Evolutionary conservation across 2,888 invertebrate genomes (phyloP).

Genomic region (Aporophyla lueneburgensis): DNA sequence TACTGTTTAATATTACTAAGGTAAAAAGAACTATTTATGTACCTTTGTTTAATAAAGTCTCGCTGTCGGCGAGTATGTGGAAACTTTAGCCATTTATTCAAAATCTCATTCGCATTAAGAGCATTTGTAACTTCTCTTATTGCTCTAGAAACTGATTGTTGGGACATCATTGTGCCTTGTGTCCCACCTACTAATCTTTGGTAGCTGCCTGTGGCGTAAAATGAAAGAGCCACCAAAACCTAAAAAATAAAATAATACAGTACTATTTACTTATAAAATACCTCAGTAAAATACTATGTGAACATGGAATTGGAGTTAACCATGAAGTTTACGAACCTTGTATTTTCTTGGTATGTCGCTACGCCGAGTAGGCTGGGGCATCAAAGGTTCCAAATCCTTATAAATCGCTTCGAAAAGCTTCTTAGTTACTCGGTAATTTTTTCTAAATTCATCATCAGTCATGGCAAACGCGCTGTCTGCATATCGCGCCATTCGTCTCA

Average conservation of each 20-base stretch:
- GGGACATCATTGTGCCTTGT: conserved; percentile 31
- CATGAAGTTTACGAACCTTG: too few relatives aligned
- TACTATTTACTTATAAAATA: neutral
- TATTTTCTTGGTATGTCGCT: neutral
- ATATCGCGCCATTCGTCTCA: neutral
- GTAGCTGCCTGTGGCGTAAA: conserved; percentile 18
- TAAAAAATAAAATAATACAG: neutral
- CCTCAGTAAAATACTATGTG: neutral
- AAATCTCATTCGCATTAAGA: neutral
- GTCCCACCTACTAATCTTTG: conserved; percentile 22
- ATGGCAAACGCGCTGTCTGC: conserved; percentile 8
- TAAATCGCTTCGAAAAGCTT: conserved; percentile 1
- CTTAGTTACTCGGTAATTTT: neutral
- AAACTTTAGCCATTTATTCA: neutral
- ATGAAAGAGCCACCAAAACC: conserved; percentile 10
- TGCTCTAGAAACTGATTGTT: conserved; percentile 7
- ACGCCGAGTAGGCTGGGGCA: conserved; percentile 10
- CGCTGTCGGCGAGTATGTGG: neutral
- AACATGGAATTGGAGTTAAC: too few relatives aligned
- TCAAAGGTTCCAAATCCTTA: conserved; percentile 6
- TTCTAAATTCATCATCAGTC: conserved; percentile 1
- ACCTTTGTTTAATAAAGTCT: conserved; percentile 6
- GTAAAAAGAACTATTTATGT: neutral
- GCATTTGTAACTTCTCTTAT: neutral
- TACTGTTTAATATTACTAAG: neutral